Percentiles rank a stretch among this genome's conserved stretches.
phyloP scores from a whole-genome alignment of 2,113 vertebrate genomes.

The Tragelaphus scriptus region DNA sequence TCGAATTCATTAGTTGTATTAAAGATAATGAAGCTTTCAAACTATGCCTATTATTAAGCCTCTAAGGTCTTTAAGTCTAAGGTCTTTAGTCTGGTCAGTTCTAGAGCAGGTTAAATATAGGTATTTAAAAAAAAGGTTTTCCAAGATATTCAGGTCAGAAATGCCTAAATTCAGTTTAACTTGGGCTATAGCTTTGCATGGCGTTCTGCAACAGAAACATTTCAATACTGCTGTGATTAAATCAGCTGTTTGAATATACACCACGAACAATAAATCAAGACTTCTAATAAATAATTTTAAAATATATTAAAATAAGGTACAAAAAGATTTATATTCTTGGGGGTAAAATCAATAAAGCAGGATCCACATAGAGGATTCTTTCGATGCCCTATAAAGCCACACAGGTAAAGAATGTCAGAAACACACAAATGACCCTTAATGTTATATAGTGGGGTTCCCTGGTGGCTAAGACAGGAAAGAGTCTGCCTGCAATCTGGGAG shows the following conservation, averaged over 20 bases:
- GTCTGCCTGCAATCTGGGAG: neutral
- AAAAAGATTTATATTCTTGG: neutral
- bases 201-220: slow-evolving; percentile 20
- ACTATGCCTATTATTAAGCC: slow-evolving; percentile 4
- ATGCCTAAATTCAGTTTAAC: slow-evolving; percentile 14
- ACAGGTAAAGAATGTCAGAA: slow-evolving; percentile 1
- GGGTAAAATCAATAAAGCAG: neutral
- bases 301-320: neutral
- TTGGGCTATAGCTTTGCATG: neutral
- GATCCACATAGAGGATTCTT: neutral
- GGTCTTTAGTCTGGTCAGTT: neutral
- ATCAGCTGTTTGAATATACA: slow-evolving; percentile 16
- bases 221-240: neutral
- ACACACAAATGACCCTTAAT: neutral
- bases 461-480: neutral
- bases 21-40: neutral
- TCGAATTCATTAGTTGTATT: neutral
- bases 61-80: neutral
- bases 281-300: neutral
- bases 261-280: neutral
- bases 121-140: neutral
- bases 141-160: neutral
- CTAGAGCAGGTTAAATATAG: neutral
- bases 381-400: neutral
- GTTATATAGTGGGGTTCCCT: neutral